Evolutionary conservation across 2,113 vertebrate genomes (phyloP).

Genomic region (Meleagris gallopavo): DNA sequence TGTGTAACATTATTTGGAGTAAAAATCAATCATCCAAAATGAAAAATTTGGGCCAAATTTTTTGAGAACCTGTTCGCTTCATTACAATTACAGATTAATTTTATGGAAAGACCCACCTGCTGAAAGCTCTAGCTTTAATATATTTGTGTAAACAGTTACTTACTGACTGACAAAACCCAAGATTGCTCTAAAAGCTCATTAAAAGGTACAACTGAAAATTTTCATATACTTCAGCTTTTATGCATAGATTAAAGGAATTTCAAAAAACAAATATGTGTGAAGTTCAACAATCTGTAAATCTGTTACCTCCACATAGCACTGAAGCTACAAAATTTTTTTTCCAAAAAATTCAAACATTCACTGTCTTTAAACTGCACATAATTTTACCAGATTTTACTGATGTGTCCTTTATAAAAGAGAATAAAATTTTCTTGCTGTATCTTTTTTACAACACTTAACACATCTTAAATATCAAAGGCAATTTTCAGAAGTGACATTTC

Average conservation of each 20-base stretch:
- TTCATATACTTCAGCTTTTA: background rate
- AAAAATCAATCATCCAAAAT: background rate
- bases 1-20: background rate
- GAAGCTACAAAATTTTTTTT: background rate
- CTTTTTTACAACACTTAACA: background rate
- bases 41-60: background rate
- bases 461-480: background rate
- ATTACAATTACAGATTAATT: background rate
- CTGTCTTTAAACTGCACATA: background rate
- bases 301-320: background rate
- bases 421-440: background rate
- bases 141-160: background rate
- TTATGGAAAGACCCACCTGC: background rate
- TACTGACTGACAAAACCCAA: background rate
- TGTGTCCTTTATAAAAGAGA: background rate
- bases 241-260: background rate
- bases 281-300: background rate
- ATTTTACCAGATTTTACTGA: background rate
- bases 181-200: background rate
- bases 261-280: background rate
- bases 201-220: background rate
- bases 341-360: background rate
- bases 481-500: background rate
- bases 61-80: background rate
- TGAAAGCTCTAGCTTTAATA: background rate